Evolutionary conservation across 2,888 invertebrate species (phyloP), one percentile per base, ranked within the genome.

Genomic region (Idaea dimidiata): DNA sequence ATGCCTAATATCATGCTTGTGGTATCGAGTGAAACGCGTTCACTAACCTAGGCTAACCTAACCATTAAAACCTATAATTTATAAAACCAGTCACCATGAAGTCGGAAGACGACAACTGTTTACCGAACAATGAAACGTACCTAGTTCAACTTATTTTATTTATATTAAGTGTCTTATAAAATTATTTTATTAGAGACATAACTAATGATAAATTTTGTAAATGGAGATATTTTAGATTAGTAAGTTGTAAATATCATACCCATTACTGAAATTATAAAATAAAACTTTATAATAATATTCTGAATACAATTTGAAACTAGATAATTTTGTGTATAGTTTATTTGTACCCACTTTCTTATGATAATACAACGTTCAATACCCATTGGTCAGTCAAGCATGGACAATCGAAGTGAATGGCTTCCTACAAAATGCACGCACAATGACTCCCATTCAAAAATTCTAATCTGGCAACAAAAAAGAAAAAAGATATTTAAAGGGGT

Each of bases 361-460:
- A 74, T 76, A 81, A 81, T 77, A 63, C 73, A 76, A 80, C 82
- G 80, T 73, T 80, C 73, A 80, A 70, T 68, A 65, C 63, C 72
- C 64, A 63, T 67, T 80, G 79, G 63, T 80, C 81, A 81, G 71
- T 80, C 73, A 78, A 75, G 77, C 87, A 78, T 81, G 73, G 73
- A 87, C 87, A 88, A 88, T 88, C 81, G 84, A 59, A 72, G 81
- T 80, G 81, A 78, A 88, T 88, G 82, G 81, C 85, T 90, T 90
- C 88, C 89, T 88, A 83, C 69, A 79, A 81, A 83, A 81, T 84
- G 79, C 80, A 78, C 80, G 73, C 81, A 90, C 85, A 89, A 88
- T 88, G 81, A 64, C 57, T 53, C 60, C 72, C 87, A 90, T 90
- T 89, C 86, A 88, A 71, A 67, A 75, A 73, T 74, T 43, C 8